Evolutionary conservation across 2,797 vertebrate species (phyloP), one percentile per base, ranked within the genome.

Genomic region (Picus viridis): DNA sequence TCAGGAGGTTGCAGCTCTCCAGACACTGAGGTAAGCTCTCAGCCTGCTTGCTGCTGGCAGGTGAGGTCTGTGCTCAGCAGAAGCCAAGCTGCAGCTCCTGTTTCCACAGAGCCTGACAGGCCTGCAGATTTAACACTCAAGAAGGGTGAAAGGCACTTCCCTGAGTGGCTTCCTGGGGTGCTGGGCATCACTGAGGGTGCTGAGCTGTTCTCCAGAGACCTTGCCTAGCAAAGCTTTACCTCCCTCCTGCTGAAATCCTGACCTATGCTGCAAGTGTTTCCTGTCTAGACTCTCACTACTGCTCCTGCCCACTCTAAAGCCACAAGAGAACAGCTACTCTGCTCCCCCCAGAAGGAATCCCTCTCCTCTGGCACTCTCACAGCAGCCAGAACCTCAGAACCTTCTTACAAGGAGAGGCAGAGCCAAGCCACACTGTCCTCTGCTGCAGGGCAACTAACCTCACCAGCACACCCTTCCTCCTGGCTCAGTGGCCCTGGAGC

Each of bases 201-300:
- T 0, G 84, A 84, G 75, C 71, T 77, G 69, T 58, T 61, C 88
- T 65, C 57, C 49, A 73, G 86, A 76, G 87, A 5, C 6, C 67
- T 39, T 94, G 79, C 86, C 94, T 64, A 77, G 63, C 83, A 63
- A 47, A 77, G 27, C 77, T 67, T 51, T 65, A 68, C 68, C 47
- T 86, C 22, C 43, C 59, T 63, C 49, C 19, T 72, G 64, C 75
- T 69, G 73, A 90, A 89, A 89, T 70, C 90, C 83, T 51, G 58
- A 68, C 49, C 83, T 23, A 63, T 70, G 88, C 86, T 80, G 62
- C 88, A 79, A 79, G 63, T 73, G 87, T 75, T 94, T 95, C 92
- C 90, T 94, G 92, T 91, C 94, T 94, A 96, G 96, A 94, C 94
- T 91, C 73, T 32, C 63, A 15, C 74, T 20, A 9, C 29, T 88